Evolutionary conservation across 2,888 invertebrate genomes (phyloP).

Genomic region (Eustalomyia histrio): DNA sequence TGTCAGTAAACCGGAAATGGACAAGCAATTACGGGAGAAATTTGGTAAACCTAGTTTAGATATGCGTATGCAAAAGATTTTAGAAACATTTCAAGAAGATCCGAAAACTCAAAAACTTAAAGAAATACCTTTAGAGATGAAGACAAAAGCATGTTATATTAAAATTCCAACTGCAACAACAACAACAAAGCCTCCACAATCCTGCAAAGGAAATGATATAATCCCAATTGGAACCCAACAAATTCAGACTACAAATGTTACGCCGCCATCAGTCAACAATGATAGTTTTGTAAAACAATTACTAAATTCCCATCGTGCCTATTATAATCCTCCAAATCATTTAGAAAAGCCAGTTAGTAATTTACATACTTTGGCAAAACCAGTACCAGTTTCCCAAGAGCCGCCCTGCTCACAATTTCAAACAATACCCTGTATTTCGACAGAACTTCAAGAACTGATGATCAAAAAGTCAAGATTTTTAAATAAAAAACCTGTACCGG

Average conservation of each 20-base stretch:
- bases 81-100: conserved; percentile 66
- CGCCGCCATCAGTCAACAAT: conserved; percentile 5
- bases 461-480: conserved; percentile 37
- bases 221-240: too few relatives aligned
- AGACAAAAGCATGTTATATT: conserved; percentile 40
- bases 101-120: conserved; percentile 15
- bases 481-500: conserved; percentile 45
- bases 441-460: conserved; percentile 54
- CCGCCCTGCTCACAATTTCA: conserved; percentile 68
- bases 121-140: conserved; percentile 35
- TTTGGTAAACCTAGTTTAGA: conserved; percentile 54
- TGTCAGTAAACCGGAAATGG: conserved; percentile 2
- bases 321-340: conserved; percentile 18
- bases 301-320: conserved; percentile 63
- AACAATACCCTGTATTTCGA: conserved; percentile 62
- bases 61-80: conserved; percentile 65
- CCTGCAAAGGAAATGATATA: too few relatives aligned
- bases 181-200: background rate
- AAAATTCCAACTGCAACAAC: conserved; percentile 28
- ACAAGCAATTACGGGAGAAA: conserved; percentile 33
- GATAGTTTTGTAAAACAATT: conserved; percentile 29
- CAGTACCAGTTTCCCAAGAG: conserved; percentile 12
- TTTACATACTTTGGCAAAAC: conserved; percentile 19
- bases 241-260: too few relatives aligned
- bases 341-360: conserved; percentile 11